Evolutionary conservation across 2,113 vertebrate genomes (phyloP).

Genomic region (Clinocottus analis): DNA sequence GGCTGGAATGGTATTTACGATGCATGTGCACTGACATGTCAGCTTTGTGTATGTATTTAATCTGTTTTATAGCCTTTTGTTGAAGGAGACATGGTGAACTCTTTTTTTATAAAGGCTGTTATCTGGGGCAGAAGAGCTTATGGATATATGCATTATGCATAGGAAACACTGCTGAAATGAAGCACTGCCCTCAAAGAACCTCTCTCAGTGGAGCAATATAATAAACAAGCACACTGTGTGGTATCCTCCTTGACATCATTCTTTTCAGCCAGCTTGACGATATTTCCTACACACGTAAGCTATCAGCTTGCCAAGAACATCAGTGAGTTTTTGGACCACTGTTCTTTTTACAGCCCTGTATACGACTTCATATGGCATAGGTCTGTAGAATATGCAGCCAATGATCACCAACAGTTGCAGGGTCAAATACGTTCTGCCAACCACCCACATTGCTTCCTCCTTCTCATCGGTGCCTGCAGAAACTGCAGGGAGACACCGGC

Average conservation of each 20-base stretch:
- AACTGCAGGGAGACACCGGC: slow-evolving; percentile 39
- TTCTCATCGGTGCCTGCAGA: background rate
- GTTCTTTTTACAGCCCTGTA: slow-evolving; percentile 58
- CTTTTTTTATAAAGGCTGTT: background rate
- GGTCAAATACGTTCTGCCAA: slow-evolving; percentile 26
- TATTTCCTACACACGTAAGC: slow-evolving; percentile 67
- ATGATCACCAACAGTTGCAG: slow-evolving; percentile 48
- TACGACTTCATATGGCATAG: slow-evolving; percentile 44
- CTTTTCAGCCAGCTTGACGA: slow-evolving; percentile 53
- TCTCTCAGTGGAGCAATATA: slow-evolving; percentile 54
- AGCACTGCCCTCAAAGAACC: slow-evolving; percentile 20
- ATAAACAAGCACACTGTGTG: slow-evolving; percentile 53
- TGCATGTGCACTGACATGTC: background rate
- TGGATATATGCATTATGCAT: slow-evolving; percentile 29
- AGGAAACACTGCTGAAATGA: slow-evolving; percentile 37
- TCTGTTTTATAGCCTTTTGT: background rate
- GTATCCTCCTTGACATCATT: slow-evolving; percentile 64
- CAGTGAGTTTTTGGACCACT: slow-evolving; percentile 53
- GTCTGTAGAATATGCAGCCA: slow-evolving; percentile 50
- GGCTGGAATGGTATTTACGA: background rate
- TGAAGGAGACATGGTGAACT: background rate
- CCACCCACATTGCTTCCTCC: slow-evolving; percentile 44
- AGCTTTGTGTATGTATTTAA: background rate
- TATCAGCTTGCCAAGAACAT: slow-evolving; percentile 65
- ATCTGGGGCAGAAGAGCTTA: slow-evolving; percentile 47